Evolutionary conservation across 2,888 invertebrate genomes (phyloP).

Genomic region (Folsomia candida): DNA sequence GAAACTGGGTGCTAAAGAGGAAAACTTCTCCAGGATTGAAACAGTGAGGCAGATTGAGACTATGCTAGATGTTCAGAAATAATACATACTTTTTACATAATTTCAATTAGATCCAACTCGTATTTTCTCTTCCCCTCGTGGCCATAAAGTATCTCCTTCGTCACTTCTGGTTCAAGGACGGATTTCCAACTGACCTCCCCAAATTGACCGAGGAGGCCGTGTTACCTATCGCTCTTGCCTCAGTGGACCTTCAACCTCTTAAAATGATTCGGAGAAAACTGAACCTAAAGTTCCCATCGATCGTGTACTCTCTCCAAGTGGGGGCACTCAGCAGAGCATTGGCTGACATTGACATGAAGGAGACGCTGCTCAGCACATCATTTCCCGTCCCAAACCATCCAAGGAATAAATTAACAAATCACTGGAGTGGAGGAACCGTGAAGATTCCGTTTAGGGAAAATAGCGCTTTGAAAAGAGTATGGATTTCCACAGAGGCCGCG

Average conservation of each 20-base stretch:
- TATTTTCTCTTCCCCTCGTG: constrained; percentile 24
- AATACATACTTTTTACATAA: constrained; percentile 20
- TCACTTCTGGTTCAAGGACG: constrained; percentile 12
- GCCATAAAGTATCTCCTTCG: not conserved
- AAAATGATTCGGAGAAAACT: constrained; percentile 25
- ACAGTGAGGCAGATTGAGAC: not conserved
- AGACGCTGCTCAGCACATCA: constrained; percentile 25
- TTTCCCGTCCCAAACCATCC: constrained; percentile 32
- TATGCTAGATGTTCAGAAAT: no score
- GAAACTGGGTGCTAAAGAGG: no score
- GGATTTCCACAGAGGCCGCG: no score
- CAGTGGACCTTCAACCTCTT: constrained; percentile 21
- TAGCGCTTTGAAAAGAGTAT: constrained; percentile 21
- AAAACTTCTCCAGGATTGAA: no score
- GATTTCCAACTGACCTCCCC: constrained; percentile 20
- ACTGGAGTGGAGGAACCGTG: constrained; percentile 37
- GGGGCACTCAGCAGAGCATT: constrained; percentile 29
- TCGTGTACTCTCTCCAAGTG: constrained; percentile 29
- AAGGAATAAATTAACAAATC: constrained; percentile 27
- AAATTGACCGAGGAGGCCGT: constrained; percentile 29
- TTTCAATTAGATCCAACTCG: constrained; percentile 14
- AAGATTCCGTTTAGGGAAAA: constrained; percentile 25
- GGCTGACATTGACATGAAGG: constrained; percentile 13
- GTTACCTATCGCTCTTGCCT: constrained; percentile 34
- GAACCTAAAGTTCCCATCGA: constrained; percentile 31